Conservation (phyloP, 2,113 vertebrate species). For the Cynocephalus volans region DNA sequence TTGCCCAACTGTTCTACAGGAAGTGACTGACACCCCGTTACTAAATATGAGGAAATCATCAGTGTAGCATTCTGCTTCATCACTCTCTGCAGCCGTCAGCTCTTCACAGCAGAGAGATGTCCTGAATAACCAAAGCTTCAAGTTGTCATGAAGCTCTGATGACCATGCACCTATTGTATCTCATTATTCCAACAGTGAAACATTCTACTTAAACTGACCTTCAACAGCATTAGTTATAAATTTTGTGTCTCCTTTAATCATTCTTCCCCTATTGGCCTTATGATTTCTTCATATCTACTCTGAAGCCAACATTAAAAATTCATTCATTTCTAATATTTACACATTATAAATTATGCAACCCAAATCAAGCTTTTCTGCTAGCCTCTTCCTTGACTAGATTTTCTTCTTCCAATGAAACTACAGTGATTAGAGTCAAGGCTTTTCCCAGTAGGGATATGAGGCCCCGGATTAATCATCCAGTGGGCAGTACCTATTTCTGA, state of each 20-base stretch:
- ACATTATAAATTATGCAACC: background rate
- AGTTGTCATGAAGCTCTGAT: background rate
- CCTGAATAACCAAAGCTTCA: background rate
- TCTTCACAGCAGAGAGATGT: background rate
- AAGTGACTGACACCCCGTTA: background rate
- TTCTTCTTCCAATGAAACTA: conserved; percentile 36
- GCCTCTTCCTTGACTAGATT: conserved; percentile 24
- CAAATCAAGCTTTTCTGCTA: conserved; percentile 20
- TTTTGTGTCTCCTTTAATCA: background rate
- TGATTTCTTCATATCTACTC: background rate
- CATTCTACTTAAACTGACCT: background rate
- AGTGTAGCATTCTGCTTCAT: background rate
- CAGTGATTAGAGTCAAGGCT: background rate
- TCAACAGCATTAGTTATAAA: background rate
- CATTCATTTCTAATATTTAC: background rate
- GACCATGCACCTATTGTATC: background rate
- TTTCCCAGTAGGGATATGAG: background rate
- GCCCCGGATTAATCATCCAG: background rate
- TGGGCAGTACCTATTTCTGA: background rate
- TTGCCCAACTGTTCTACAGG: background rate
- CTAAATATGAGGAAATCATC: background rate
- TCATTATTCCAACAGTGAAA: conserved; percentile 21
- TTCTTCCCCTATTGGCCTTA: background rate
- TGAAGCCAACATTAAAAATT: conserved; percentile 15
- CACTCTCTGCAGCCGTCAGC: background rate